Base-by-base conservation (phyloP, 2,888 invertebrate genomes). In the Lasioglossum vierecki region DNA sequence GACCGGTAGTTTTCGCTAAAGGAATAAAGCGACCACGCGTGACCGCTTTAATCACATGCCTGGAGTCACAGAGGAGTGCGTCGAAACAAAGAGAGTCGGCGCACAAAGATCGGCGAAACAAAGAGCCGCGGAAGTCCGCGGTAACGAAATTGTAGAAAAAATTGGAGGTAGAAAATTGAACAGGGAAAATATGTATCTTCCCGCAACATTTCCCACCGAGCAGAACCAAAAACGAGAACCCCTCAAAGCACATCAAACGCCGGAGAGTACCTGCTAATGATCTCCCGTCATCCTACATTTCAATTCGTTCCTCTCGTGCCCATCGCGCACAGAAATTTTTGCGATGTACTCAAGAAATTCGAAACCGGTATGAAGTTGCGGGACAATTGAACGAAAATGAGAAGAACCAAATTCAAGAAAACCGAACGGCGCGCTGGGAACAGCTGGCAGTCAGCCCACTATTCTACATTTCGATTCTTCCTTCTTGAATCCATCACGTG, bases 61-160 rank as follows among this genome's bases (percentile, higher is more conserved):
- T 39, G 53, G 18, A 70, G 53, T 39, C n/a, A 70, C 41, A 49
- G 46, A n/a, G 68, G 4, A n/a, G n/a, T n/a, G 39, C 53, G 26
- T 53, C 18, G 76, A 11, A 53, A 49, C 68, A 68, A 66, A 66
- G 68, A 57, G 53, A 18, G 41, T 53, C 39, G 41, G 3, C 53
- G 68, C 39, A 26, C 77, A 41, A 41, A 70, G 26, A 77, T 77
- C 77, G 6, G 39, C n/a, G n/a, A 18, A n/a, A 68, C 22, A 70
- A 35, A 15, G 39, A n/a, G 35, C 70, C 68, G 49, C 53, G 66
- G 9, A 53, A 77, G 70, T 39, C 11, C 53, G 18, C 49, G 18
- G 22, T n/a, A 46, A 30, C 30, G 15, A 66, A 44, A 66, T 66
- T 18, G 66, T 35, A 35, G 66, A 66, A 66, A 44, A 35, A 66